These are phyloP conservation scores for Aptenodytes forsteri DNA, from an alignment of 2,113 vertebrate species.

Conservation along the genomic window DNA sequence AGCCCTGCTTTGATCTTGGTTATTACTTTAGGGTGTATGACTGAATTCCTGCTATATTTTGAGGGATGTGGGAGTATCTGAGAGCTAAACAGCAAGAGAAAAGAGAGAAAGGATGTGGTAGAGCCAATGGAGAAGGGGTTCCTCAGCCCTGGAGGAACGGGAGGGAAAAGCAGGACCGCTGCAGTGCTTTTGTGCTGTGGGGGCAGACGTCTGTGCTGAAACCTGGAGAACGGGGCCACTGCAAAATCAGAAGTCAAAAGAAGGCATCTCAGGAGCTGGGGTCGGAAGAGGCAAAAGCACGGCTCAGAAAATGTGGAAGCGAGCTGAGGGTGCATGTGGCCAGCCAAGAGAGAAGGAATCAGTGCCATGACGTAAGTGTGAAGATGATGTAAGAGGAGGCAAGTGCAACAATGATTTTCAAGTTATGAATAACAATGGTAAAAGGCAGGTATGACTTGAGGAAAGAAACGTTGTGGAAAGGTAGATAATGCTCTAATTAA, in stretches of 20 bases:
- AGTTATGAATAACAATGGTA: neutral
- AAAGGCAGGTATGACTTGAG: neutral
- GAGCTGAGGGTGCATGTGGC: neutral
- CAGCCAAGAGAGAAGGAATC: neutral
- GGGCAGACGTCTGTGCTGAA: neutral
- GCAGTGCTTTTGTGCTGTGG: neutral
- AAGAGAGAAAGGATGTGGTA: neutral
- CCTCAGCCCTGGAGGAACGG: neutral
- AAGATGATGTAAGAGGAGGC: neutral
- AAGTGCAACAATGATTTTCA: neutral
- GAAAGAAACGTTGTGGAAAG: neutral
- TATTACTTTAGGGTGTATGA: neutral
- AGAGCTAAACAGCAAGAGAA: neutral
- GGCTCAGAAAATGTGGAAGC: neutral
- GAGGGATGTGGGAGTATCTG: neutral
- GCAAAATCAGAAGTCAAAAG: neutral
- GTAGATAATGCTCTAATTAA: neutral
- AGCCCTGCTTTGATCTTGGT: neutral
- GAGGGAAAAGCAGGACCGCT: neutral
- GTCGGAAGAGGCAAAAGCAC: neutral
- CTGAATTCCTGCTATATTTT: neutral
- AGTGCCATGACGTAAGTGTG: neutral
- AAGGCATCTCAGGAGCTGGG: neutral
- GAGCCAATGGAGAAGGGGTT: neutral
- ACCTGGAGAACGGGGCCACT: neutral